Percentiles rank a stretch among this genome's conserved stretches.
Evolutionary conservation across 2,888 invertebrate genomes (phyloP).

Genomic region (Dryobota labecula): DNA sequence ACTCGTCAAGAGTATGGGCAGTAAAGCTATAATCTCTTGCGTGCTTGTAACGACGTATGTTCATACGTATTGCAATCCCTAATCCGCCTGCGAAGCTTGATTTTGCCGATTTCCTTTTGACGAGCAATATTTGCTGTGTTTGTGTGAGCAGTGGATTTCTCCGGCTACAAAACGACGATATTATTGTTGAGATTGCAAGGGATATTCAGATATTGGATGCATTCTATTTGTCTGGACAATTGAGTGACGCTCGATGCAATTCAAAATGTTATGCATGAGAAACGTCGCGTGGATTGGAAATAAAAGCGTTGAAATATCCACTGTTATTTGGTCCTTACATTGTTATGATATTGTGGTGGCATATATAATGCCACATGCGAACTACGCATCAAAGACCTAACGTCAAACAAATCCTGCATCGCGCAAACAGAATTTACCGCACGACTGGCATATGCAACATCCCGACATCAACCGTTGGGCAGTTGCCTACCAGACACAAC

Average conservation of each 20-base stretch:
- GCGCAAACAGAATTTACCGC: too few species aligned
- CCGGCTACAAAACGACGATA: background rate
- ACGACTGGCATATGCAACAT: too few species aligned
- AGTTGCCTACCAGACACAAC: too few species aligned
- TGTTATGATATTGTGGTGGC: conserved; percentile 1
- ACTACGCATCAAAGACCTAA: too few species aligned
- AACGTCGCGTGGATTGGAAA: conserved; percentile 11
- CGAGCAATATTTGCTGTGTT: background rate
- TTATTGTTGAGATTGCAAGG: conserved; percentile 10
- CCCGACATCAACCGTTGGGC: too few species aligned
- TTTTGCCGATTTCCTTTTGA: background rate
- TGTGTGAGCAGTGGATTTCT: background rate
- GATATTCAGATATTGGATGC: conserved; percentile 17
- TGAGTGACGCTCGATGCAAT: conserved; percentile 19
- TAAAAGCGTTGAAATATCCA: conserved; percentile 19
- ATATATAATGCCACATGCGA: too few species aligned
- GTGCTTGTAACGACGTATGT: background rate
- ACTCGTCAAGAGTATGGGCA: background rate
- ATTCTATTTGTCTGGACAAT: conserved; percentile 35
- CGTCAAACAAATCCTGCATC: too few species aligned
- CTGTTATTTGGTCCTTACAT: background rate
- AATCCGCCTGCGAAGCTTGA: background rate
- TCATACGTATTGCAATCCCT: background rate
- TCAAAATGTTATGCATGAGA: conserved; percentile 47
- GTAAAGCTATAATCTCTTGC: background rate